A percentile compares a stretch with the other conserved stretches of the same genome.
phyloP scores from a whole-genome alignment of 2,888 invertebrate species.

The Lypha dubia region DNA sequence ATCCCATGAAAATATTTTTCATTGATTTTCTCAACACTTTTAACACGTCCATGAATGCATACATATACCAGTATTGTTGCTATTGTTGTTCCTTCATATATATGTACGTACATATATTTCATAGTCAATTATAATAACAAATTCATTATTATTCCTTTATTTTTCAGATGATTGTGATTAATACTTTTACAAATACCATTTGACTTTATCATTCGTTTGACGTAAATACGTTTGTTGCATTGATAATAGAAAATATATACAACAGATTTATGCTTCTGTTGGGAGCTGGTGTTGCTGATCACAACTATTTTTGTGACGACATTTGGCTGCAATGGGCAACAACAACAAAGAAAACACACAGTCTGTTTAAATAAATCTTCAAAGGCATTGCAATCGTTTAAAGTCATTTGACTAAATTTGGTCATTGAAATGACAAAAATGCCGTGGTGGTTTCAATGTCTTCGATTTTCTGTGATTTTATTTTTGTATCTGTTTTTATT shows the following conservation, averaged over 20 bases:
- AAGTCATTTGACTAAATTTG: constrained; percentile 71
- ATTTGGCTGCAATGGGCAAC: too few species aligned
- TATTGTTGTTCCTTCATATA: constrained; percentile 15
- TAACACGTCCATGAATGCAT: background rate
- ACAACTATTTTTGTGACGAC: constrained; percentile 36
- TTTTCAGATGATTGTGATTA: constrained; percentile 64
- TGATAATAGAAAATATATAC: constrained; percentile 33
- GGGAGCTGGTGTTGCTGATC: constrained; percentile 8
- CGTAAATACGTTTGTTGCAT: constrained; percentile 55
- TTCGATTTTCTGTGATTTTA: constrained; percentile 55
- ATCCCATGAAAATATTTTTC: background rate
- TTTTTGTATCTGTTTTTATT: constrained; percentile 25
- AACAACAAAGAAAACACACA: background rate
- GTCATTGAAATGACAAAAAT: constrained; percentile 68
- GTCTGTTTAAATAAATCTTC: constrained; percentile 3
- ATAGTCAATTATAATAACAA: constrained; percentile 26
- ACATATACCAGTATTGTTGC: background rate
- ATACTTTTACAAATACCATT: constrained; percentile 71
- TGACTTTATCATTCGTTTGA: constrained; percentile 67
- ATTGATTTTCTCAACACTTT: constrained; percentile 1
- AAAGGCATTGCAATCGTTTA: constrained; percentile 54
- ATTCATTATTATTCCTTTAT: constrained; percentile 50
- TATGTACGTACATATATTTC: too few species aligned
- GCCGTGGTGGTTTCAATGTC: constrained; percentile 56
- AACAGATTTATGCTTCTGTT: background rate